Base-by-base conservation (phyloP, 2,888 invertebrate genomes). In the Phyto melanocephala region DNA sequence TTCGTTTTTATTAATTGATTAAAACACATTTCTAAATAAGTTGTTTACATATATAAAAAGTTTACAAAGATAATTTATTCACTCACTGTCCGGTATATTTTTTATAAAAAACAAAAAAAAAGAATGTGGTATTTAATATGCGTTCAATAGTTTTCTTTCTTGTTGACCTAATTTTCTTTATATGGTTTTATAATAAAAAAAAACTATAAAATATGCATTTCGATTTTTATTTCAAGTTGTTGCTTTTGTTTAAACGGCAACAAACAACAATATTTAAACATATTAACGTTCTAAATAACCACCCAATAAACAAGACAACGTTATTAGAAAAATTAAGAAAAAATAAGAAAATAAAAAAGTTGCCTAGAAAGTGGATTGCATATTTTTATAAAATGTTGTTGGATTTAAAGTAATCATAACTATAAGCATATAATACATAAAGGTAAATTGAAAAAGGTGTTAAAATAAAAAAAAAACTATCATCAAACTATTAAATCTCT, bases 101-200 rank as follows among this genome's bases (percentile, higher is more conserved):
- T n/a, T n/a, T n/a, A n/a, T n/a, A n/a, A n/a, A n/a, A n/a, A n/a
- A n/a, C n/a, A n/a, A n/a, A n/a, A n/a, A n/a, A n/a, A n/a, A n/a
- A n/a, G n/a, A n/a, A n/a, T 62, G 42, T 47, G 10, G 37, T 65
- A 24, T 65, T 45, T 54, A 54, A 54, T 54, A 63, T 74, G 68
- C 77, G 74, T 78, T 75, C 50, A 60, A 65, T 58, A 63, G 72
- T 81, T 79, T 75, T 75, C 78, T 82, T 79, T 79, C 65, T 67
- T 45, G 50, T 45, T 79, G 82, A 75, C 75, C 78, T 45, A 78
- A 78, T 67, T 75, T 58, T 65, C 74, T 82, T 60, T 60, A 13
- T 54, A 67, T 15, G 65, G 56, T 20, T 42, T 56, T 33, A 24
- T 13, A 50, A 42, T 58, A 13, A 47, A 47, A 28, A 37, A 54